Base-by-base conservation (phyloP, 2,113 vertebrate species). In the Rhinichthys klamathensis region DNA sequence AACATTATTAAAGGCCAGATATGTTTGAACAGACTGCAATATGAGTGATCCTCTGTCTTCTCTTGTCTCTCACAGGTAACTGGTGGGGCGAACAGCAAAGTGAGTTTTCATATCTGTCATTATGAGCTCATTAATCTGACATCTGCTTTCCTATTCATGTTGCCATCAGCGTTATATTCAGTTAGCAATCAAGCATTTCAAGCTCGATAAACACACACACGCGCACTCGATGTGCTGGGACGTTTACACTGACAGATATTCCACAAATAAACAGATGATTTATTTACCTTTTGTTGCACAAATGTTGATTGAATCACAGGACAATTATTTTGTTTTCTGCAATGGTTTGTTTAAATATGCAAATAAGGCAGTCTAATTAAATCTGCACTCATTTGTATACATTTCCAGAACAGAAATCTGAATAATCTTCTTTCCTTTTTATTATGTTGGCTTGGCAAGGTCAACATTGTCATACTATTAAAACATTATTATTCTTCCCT, bases 81-180 rank as follows among this genome's bases (percentile, higher is more conserved):
- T 99, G 97, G 97, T 99, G 98, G 98, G 97, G 97, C 90, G 98
- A 99, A 23, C 98, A 97, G 89, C 98, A 97, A 92, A 99, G 98
- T 99, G 93, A 98, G 98, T 76, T 30, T 27, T 30, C 75, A 69
- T 16, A 27, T 81, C 51, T 74, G 82, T 76, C 58, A 44, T 81
- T 44, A 80, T 27, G 2, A 30, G 16, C 13, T 54, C 41, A 46
- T 65, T 74, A 44, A 44, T 82, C 61, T 76, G 16, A 21, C 46
- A 6, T 30, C 44, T 51, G 73, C 46, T 75, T 8, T 46, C n/a
- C n/a, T 75, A 8, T 75, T 32, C 32, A 4, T 41, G 38, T 27
- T 27, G 21, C 23, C 23, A n/a, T 58, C 60, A 61, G 60, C 4
- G 4, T 44, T 72, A 44, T 12, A 41, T 44, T 23, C 6, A 73